A percentile compares a stretch with the other conserved stretches of the same genome.
Evolutionary conservation across 2,797 vertebrate genomes (phyloP).

Genomic region (Cynodonichthys magdalenae): DNA sequence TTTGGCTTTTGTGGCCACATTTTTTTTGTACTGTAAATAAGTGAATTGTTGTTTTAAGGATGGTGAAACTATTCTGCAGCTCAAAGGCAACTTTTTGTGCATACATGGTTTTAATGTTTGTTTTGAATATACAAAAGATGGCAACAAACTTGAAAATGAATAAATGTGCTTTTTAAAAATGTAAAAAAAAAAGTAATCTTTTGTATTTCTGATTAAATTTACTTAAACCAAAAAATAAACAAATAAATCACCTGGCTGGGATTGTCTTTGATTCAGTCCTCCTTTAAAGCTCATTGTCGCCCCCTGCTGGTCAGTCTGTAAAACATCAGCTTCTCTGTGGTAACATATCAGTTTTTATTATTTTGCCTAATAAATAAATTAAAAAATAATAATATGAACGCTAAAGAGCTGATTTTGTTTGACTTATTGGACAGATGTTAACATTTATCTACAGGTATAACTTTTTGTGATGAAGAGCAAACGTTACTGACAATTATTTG

Average conservation of each 20-base stretch:
- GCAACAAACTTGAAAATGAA: background rate
- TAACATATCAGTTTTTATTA: slow-evolving; percentile 11
- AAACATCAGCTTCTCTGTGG: background rate
- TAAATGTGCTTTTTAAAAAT: background rate
- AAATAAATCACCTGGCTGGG: background rate
- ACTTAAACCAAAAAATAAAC: background rate
- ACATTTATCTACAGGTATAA: background rate
- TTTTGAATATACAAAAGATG: slow-evolving; percentile 2
- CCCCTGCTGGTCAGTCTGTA: slow-evolving; percentile 27
- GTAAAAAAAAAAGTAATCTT: background rate
- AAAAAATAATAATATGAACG: slow-evolving; percentile 27
- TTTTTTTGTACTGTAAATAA: background rate
- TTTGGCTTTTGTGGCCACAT: too few species aligned
- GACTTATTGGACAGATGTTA: background rate
- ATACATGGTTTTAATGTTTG: background rate
- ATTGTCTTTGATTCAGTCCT: background rate
- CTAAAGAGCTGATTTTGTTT: background rate
- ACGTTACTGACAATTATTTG: too few species aligned
- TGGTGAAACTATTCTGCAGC: background rate
- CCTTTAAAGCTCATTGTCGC: slow-evolving; percentile 18
- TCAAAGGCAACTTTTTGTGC: background rate
- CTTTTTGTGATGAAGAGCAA: too few species aligned
- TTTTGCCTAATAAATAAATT: slow-evolving; percentile 8
- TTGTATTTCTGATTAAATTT: background rate
- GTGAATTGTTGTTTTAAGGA: background rate